Evolutionary conservation across 1,140 invertebrate genomes (phyloP).

Genomic region (Diabrotica undecimpunctata): DNA sequence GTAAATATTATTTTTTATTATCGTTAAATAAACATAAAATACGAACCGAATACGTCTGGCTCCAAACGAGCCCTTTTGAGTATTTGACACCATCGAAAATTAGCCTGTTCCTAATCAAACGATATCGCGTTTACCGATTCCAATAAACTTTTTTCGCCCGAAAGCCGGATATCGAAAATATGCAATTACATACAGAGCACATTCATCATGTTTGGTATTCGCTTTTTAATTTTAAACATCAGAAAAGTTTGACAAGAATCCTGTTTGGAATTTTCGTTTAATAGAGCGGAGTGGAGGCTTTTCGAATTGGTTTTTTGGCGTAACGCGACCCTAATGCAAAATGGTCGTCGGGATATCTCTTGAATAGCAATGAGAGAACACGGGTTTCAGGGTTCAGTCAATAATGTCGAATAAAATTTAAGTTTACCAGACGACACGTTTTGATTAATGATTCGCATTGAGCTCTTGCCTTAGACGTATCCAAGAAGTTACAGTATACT

Average conservation of each 20-base stretch:
- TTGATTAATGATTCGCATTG: background rate
- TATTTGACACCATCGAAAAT: no score
- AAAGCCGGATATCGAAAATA: background rate
- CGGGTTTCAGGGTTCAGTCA: background rate
- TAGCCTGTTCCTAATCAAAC: no score
- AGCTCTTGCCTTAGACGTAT: no score
- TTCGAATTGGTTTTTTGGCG: background rate
- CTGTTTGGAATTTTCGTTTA: background rate
- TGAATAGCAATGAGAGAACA: background rate
- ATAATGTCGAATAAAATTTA: background rate
- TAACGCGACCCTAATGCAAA: background rate
- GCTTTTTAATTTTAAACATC: background rate
- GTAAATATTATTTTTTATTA: no score
- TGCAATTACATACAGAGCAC: background rate
- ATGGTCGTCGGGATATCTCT: background rate
- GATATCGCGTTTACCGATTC: no score
- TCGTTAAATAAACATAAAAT: no score
- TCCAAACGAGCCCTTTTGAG: no score
- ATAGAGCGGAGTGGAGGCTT: background rate
- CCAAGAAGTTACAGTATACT: no score
- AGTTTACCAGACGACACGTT: background rate
- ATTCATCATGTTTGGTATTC: background rate
- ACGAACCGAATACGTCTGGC: no score
- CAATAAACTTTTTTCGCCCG: background rate
- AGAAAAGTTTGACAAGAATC: slow-evolving; percentile 2